Evolutionary conservation across 2,888 invertebrate species (phyloP), one percentile per base, ranked within the genome.

Genomic region (Ceratothoa steindachneri): DNA sequence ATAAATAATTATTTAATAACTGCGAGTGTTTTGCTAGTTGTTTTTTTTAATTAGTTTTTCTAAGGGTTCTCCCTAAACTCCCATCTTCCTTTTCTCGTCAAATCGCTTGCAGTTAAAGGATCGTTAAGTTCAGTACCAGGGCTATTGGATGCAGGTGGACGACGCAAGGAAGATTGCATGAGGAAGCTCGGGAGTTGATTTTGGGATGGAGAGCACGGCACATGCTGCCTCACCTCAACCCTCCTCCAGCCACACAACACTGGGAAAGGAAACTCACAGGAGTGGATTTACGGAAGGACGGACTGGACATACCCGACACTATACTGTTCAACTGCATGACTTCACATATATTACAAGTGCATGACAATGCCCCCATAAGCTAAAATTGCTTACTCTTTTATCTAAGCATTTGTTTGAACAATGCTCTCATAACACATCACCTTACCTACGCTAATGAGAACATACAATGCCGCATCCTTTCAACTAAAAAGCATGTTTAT

Each of bases 271-370:
- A n/a, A 60, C 2, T 1, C 24, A 24, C 60, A 24, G 60, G 60
- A 60, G 22, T 60, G 60, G 60, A 60, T 60, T 41, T 60, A 60
- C 60, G 27, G 3, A 7, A 60, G 12, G 60, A 60, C 60, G n/a
- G 60, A 60, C 60, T 12, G 12, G 19, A 3, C 27, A 60, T 24
- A n/a, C 19, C 60, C 24, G 60, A 60, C 60, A 60, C 24, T 60
- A 60, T 60, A 60, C 60, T 60, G 60, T 60, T 60, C n/a, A 22
- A 60, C 60, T 60, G 60, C 60, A 60, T 60, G 60, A 60, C 60
- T 4, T 41, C 60, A 60, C 2, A 60, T n/a, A 22, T 3, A 12
- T 60, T 24, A 24, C 60, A 60, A 12, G 19, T 60, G 60, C 19
- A 60, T 60, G 60, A 15, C 15, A 41, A n/a, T n/a, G n/a, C n/a